Base-by-base conservation (phyloP, 2,797 vertebrate genomes). In the Muraenolepis orangiensis region DNA sequence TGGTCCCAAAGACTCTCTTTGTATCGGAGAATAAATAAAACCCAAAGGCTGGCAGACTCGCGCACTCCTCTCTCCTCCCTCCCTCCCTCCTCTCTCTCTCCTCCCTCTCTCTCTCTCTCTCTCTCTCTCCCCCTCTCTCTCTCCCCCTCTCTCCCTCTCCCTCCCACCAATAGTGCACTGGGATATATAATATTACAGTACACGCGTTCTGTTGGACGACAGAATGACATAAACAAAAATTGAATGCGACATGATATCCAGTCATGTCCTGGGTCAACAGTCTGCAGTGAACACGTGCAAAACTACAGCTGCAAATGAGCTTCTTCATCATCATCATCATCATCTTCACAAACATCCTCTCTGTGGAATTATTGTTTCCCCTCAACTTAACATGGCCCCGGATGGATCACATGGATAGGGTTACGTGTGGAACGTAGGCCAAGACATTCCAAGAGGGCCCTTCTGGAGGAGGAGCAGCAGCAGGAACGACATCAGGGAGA, bases 381-480 rank as follows among this genome's bases (percentile, higher is more conserved):
- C 71, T 84, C 66, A 69, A 75, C 78, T 84, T 68, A 61, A 80
- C 74, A 81, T 78, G 82, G 83, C 75, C n/a, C n/a, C n/a, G n/a
- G n/a, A n/a, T 26, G 76, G 80, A 89, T 82, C 80, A 71, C 67
- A 57, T 57, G 51, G 20, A 23, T 11, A 6, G 76, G 80, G 86
- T 89, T 89, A 88, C 82, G 89, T 77, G 1, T 72, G 80, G 86
- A 88, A 91, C 88, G 87, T 87, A 87, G 88, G 90, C 84, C 87
- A 87, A 81, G 83, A 91, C 90, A 87, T 88, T 89, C 84, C 82
- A 80, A 89, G 84, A 84, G 74, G 78, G 74, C 84, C 85, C 87
- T 83, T 78, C n/a, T 20, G n/a, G 78, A 84, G 85, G 73, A 20
- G 72, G 61, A 34, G 74, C 64, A 83, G 74, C 61, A 83, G 86